A percentile compares a stretch with the other conserved stretches of the same genome.
Evolutionary conservation across 2,113 vertebrate species (phyloP).

Genomic region (Antidorcas marsupialis): DNA sequence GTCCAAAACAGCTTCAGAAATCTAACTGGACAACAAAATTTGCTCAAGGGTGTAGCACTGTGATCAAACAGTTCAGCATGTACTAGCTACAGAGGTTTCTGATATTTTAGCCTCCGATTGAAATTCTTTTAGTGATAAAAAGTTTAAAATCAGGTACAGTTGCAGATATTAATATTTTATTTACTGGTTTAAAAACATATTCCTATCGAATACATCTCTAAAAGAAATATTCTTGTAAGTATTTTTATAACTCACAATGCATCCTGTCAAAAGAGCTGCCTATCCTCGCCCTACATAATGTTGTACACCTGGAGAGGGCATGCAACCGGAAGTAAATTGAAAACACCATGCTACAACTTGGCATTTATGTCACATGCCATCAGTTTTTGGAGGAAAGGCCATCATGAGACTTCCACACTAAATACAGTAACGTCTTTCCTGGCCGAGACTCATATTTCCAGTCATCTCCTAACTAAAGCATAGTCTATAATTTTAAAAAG

Average conservation of each 20-base stretch:
- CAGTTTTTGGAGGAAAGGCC: not conserved
- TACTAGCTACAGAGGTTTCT: not conserved
- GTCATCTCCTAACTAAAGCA: not conserved
- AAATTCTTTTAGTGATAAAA: not conserved
- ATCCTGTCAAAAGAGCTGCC: not conserved
- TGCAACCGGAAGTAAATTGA: not conserved
- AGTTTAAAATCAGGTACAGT: not conserved
- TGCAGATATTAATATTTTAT: not conserved
- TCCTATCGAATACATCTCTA: not conserved
- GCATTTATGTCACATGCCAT: not conserved
- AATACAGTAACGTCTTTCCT: not conserved
- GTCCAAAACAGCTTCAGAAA: not conserved
- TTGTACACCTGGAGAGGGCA: not conserved
- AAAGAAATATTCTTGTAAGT: not conserved
- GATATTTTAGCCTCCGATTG: not conserved
- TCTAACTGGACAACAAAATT: not conserved
- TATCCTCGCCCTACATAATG: accelerated
- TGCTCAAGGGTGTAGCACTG: not conserved
- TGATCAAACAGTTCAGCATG: not conserved
- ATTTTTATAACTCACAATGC: not conserved
- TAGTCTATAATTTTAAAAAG: not conserved
- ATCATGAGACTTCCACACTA: not conserved
- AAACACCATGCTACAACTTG: not conserved
- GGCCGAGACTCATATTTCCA: not conserved
- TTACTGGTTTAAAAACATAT: not conserved